Conservation (phyloP, 2,888 invertebrate species). For the Neria commutata region DNA sequence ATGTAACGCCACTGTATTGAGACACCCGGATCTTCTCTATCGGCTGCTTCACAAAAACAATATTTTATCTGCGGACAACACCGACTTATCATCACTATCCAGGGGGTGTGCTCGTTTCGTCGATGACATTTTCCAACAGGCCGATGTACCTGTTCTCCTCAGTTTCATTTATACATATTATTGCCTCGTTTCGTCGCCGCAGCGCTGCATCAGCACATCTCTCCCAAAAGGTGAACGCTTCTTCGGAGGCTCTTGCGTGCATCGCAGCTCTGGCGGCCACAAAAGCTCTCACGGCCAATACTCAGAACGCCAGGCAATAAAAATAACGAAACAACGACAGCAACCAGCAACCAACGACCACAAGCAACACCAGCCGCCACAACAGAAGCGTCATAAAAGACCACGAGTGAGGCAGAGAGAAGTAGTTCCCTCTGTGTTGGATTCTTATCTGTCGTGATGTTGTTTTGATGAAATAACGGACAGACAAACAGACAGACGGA, state of each 20-base stretch:
- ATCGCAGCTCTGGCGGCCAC: background rate
- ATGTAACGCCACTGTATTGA: no score
- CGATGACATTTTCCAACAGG: background rate
- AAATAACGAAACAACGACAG: slow-evolving; percentile 1
- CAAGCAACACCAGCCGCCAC: background rate
- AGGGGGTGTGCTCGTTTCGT: background rate
- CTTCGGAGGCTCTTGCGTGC: background rate
- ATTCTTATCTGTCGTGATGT: slow-evolving; percentile 46
- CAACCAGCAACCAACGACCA: background rate
- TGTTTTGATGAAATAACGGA: slow-evolving; percentile 44
- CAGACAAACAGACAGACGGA: slow-evolving; percentile 22
- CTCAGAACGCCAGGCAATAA: slow-evolving; percentile 2
- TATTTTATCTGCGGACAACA: no score
- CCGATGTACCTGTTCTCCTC: background rate
- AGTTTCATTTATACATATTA: background rate
- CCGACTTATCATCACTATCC: no score
- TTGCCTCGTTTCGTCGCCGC: background rate
- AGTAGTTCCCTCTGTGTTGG: slow-evolving; percentile 3
- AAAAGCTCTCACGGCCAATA: background rate
- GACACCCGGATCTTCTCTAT: no score
- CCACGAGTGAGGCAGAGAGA: background rate
- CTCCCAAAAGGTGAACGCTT: background rate
- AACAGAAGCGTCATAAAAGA: background rate
- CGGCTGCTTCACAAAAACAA: no score
- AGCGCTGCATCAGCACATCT: background rate